phyloP scores from a whole-genome alignment of 2,797 vertebrate species.

The Enteromius unitaeniatus region DNA sequence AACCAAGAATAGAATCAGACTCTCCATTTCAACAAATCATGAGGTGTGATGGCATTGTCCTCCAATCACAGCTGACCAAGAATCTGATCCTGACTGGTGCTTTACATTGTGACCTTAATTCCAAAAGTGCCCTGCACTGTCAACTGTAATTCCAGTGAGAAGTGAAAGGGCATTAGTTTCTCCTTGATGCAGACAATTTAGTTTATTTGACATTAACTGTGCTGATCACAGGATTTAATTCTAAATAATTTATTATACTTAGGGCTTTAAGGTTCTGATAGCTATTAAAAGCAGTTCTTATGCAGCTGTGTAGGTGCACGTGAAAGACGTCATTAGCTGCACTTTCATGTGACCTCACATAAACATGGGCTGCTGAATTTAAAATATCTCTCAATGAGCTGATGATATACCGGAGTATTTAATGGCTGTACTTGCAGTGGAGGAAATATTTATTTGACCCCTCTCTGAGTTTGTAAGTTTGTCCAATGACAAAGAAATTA shows the following conservation, averaged over 20 bases:
- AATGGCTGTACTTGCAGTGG: not conserved
- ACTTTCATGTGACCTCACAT: constrained; percentile 4
- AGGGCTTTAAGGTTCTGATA: not conserved
- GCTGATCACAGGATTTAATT: not conserved
- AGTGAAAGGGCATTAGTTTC: constrained; percentile 21
- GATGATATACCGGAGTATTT: constrained; percentile 12
- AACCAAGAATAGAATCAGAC: constrained; percentile 47
- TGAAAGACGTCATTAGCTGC: not conserved
- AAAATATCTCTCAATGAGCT: constrained; percentile 3
- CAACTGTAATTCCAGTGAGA: constrained; percentile 40
- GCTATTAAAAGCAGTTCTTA: not conserved
- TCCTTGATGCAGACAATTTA: constrained; percentile 6
- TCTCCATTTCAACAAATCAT: constrained; percentile 48
- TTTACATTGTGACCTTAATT: constrained; percentile 56
- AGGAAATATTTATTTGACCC: too few species aligned
- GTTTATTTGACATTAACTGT: not conserved
- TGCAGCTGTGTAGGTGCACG: not conserved
- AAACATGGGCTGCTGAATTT: not conserved
- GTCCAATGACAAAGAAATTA: too few species aligned
- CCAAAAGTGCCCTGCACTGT: constrained; percentile 42
- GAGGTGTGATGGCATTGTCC: constrained; percentile 52
- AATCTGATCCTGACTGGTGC: constrained; percentile 66
- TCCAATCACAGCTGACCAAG: constrained; percentile 59
- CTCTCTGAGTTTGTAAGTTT: too few species aligned
- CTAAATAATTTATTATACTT: not conserved